Conservation (phyloP, 2,113 vertebrate genomes). For the Pachypanchax playfairii region DNA sequence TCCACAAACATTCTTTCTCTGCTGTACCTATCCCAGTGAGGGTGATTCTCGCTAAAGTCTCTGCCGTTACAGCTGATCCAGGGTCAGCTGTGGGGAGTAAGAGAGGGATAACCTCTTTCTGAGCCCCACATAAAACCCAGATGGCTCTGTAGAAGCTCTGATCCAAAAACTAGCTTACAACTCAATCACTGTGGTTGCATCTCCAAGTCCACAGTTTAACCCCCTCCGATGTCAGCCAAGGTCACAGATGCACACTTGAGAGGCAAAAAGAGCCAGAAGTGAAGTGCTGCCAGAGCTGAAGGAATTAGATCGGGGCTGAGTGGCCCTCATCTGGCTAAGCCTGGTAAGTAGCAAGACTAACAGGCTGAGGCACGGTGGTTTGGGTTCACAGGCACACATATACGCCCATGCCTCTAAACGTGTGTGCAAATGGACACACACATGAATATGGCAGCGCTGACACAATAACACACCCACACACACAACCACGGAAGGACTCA, state of each 20-base stretch:
- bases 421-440: slow-evolving; percentile 44
- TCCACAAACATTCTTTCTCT: slow-evolving; percentile 32
- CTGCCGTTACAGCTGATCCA: slow-evolving; percentile 57
- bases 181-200: slow-evolving; percentile 67
- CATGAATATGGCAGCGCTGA: slow-evolving; percentile 41
- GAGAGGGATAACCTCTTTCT: slow-evolving; percentile 66
- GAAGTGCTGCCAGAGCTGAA: slow-evolving; percentile 70
- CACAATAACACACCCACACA: slow-evolving; percentile 18
- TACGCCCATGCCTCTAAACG: slow-evolving; percentile 31
- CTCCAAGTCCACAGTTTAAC: slow-evolving; percentile 74
- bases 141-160: slow-evolving; percentile 61
- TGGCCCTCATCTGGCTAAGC: slow-evolving; percentile 77
- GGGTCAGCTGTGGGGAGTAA: slow-evolving; percentile 71
- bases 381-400: slow-evolving; percentile 47
- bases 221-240: slow-evolving; percentile 67
- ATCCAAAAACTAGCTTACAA: slow-evolving; percentile 72
- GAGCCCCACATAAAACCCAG: slow-evolving; percentile 66
- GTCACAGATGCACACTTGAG: slow-evolving; percentile 72
- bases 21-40: slow-evolving; percentile 30
- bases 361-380: slow-evolving; percentile 71
- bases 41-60: slow-evolving; percentile 51
- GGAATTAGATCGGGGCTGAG: slow-evolving; percentile 74
- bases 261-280: slow-evolving; percentile 62
- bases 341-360: slow-evolving; percentile 77
- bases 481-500: slow-evolving; percentile 60